phyloP scores from a whole-genome alignment of 2,888 invertebrate genomes.

The Rhaphigaster nebulosa region DNA sequence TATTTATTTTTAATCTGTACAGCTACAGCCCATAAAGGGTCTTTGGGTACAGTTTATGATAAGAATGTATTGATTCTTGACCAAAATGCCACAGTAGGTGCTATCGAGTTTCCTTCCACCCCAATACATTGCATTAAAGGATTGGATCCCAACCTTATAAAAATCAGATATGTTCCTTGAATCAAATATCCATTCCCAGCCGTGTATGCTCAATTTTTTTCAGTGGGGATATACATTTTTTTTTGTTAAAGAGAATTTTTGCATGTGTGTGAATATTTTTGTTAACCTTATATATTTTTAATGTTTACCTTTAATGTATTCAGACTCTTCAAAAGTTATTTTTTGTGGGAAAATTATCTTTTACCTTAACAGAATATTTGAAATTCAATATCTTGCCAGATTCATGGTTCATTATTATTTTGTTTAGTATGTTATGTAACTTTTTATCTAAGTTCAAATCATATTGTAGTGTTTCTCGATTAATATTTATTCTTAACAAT shows the following conservation, averaged over 20 bases:
- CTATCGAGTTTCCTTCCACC: not conserved
- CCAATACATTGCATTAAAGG: not conserved
- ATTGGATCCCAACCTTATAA: not conserved
- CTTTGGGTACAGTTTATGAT: too few species aligned
- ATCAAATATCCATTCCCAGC: too few species aligned
- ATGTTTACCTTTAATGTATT: not conserved
- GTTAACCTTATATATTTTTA: not conserved
- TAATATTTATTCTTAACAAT: not conserved
- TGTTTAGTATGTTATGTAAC: not conserved
- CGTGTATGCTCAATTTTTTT: too few species aligned
- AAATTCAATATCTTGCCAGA: not conserved
- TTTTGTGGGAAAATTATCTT: not conserved
- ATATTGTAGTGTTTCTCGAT: not conserved
- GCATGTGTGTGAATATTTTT: not conserved
- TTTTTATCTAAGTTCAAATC: not conserved
- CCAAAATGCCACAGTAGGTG: not conserved
- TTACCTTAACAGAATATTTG: not conserved
- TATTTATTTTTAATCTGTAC: too few species aligned
- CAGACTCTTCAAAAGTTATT: not conserved
- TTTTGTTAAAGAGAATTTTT: not conserved
- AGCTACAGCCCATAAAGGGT: too few species aligned
- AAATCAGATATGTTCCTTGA: not conserved
- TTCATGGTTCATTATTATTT: not conserved
- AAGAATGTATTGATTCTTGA: not conserved
- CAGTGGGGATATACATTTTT: too few species aligned